These are phyloP conservation scores for Exocentrus adspersus DNA, from an alignment of 2,888 invertebrate genomes.

Conservation along the genomic window DNA sequence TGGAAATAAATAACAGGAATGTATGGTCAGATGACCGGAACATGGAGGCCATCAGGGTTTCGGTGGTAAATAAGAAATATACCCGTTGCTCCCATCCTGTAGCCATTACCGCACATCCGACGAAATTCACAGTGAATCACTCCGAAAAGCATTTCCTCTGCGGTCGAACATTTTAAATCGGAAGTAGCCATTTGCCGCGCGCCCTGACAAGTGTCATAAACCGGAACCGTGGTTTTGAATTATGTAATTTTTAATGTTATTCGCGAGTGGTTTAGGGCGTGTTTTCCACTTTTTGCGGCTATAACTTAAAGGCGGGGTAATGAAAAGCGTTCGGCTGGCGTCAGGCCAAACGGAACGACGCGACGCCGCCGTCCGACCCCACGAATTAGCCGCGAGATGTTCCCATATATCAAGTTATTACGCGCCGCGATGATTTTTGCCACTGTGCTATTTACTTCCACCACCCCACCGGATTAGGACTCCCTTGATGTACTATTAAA, in stretches of 20 bases:
- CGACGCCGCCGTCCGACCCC: slow-evolving; percentile 52
- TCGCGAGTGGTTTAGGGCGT: slow-evolving; percentile 49
- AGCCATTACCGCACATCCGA: slow-evolving; percentile 47
- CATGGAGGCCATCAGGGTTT: slow-evolving; percentile 39
- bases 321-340: slow-evolving; percentile 51
- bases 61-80: slow-evolving; percentile 46
- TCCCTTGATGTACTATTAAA: slow-evolving; percentile 37
- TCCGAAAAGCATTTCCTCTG: slow-evolving; percentile 29
- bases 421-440: slow-evolving; percentile 60
- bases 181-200: slow-evolving; percentile 60
- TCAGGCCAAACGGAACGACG: slow-evolving; percentile 49
- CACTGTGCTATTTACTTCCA: slow-evolving; percentile 59
- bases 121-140: slow-evolving; percentile 29
- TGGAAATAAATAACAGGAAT: slow-evolving; percentile 13
- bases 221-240: slow-evolving; percentile 61
- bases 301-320: slow-evolving; percentile 41
- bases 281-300: slow-evolving; percentile 47
- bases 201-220: slow-evolving; percentile 59
- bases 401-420: slow-evolving; percentile 62
- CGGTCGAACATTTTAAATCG: slow-evolving; percentile 58
- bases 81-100: slow-evolving; percentile 36
- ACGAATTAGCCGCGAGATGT: slow-evolving; percentile 60
- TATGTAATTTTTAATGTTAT: slow-evolving; percentile 61
- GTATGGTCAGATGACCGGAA: slow-evolving; percentile 45
- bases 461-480: slow-evolving; percentile 44